A percentile compares a stretch with the other conserved stretches of the same genome.
These are phyloP conservation scores for Pyrocoelia pectoralis DNA, from an alignment of 2,888 invertebrate species.

Conservation along the genomic window DNA sequence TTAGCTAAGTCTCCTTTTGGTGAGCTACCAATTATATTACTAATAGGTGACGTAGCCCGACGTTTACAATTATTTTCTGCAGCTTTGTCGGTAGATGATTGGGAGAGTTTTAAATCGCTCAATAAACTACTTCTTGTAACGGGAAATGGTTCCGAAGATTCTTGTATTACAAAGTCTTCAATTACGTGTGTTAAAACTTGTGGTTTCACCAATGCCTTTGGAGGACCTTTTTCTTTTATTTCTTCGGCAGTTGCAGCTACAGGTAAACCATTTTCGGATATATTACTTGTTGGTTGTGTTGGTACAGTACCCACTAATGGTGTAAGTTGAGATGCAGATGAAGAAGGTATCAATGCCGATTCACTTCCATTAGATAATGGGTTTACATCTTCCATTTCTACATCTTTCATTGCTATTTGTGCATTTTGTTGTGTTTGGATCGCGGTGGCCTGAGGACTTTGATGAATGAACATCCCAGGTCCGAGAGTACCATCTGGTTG, in stretches of 20 bases:
- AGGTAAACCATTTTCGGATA: conserved; percentile 52
- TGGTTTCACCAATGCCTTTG: conserved; percentile 93
- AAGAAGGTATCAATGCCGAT: conserved; percentile 29
- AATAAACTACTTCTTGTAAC: conserved; percentile 66
- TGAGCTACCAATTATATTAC: conserved; percentile 56
- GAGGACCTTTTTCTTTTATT: conserved; percentile 66
- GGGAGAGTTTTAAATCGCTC: conserved; percentile 56
- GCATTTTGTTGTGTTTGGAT: conserved; percentile 71
- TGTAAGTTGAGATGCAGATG: conserved; percentile 49
- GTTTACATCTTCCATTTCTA: conserved; percentile 39
- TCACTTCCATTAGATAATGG: conserved; percentile 44
- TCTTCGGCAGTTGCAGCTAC: conserved; percentile 57
- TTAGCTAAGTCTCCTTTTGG: conserved; percentile 66
- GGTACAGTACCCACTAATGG: conserved; percentile 57
- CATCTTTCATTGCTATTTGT: conserved; percentile 16
- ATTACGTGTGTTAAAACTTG: conserved; percentile 96
- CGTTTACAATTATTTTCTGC: conserved; percentile 82
- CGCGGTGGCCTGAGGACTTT: conserved; percentile 71
- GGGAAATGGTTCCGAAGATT: conserved; percentile 90
- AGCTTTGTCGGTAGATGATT: conserved; percentile 64
- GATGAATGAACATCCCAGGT: conserved; percentile 83
- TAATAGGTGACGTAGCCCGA: conserved; percentile 49
- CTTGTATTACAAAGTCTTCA: conserved; percentile 96
- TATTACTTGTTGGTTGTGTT: conserved; percentile 45
- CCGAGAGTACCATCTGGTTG: conserved; percentile 75